Base-by-base conservation (phyloP, 2,888 invertebrate species). In the Achlya flavicornis region DNA sequence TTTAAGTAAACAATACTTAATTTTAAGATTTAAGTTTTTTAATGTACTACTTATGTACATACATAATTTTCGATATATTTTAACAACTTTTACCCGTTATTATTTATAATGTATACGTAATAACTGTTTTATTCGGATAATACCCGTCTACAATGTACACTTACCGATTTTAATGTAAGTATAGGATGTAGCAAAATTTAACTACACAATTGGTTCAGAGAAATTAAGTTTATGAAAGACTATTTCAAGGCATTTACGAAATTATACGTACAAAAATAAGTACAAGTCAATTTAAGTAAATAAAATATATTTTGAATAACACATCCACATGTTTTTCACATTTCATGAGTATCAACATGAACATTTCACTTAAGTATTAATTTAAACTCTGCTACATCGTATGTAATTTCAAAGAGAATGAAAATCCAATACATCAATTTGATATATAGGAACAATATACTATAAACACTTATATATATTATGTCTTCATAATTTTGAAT, bases 341-440 rank as follows among this genome's bases (percentile, higher is more conserved):
- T 26, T 26, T 26, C 26, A 1, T 26, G 26, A 26, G 26, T 26
- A 26, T 26, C 26, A 26, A 26, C 26, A 26, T 26, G 26, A 26
- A 26, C 1, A 26, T 26, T 26, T 26, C 35, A 35, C 35, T 35
- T 4, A 6, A 10, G 16, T 8, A 16, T 16, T 48, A 38, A 46
- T 48, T 16, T 8, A 16, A 6, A n/a, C 16, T 53, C 19, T 19
- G 53, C 53, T 53, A 53, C 53, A 53, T 19, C 19, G 10, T 16
- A 57, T 61, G 63, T 60, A 65, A 61, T 62, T 63, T 5, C 14
- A 46, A 46, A 63, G 63, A 61, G 57, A 70, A 70, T 70, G 69
- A 71, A 68, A 67, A 66, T 66, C 58, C 67, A 69, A 66, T 69
- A 80, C 71, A 77, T 80, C 78, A 81, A 78, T 81, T 79, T 81